Conservation (phyloP, 2,888 invertebrate genomes). For the Hyposoter didymator region DNA sequence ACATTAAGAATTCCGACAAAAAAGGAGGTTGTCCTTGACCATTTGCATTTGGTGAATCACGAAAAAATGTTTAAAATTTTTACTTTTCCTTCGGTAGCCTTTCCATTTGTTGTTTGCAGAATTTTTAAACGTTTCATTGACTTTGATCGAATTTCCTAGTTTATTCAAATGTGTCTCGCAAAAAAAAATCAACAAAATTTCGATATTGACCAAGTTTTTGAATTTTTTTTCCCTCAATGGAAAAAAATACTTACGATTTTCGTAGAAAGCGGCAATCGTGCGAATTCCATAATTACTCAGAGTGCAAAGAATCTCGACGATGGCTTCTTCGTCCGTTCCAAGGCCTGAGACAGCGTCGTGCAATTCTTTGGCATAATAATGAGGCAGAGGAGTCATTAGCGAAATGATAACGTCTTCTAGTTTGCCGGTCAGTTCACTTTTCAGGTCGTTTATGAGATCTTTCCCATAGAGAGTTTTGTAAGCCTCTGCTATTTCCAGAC, state of each 20-base stretch:
- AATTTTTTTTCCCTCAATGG: background rate
- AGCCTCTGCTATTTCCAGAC: slow-evolving; percentile 94
- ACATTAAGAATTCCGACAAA: slow-evolving; percentile 27
- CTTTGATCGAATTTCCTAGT: too few relatives aligned
- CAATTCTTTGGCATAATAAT: slow-evolving; percentile 96
- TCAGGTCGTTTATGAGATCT: slow-evolving; percentile 93
- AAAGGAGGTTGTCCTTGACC: slow-evolving; percentile 42
- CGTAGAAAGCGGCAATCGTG: slow-evolving; percentile 93
- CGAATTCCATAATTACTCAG: slow-evolving; percentile 95
- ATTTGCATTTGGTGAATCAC: background rate
- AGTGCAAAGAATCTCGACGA: slow-evolving; percentile 97
- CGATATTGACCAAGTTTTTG: background rate
- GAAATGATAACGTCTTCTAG: slow-evolving; percentile 96
- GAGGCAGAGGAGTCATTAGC: slow-evolving; percentile 94
- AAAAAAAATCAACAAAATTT: background rate
- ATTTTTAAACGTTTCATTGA: too few relatives aligned
- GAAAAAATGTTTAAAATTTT: background rate
- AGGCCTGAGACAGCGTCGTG: slow-evolving; percentile 94
- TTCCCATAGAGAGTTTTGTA: slow-evolving; percentile 96
- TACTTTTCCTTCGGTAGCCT: too few relatives aligned
- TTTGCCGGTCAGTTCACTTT: slow-evolving; percentile 95
- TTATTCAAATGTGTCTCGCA: too few relatives aligned
- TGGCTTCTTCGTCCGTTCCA: slow-evolving; percentile 95
- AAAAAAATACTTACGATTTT: slow-evolving; percentile 87
- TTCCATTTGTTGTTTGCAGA: too few relatives aligned